These are phyloP conservation scores for Microvelia longipes DNA, from an alignment of 1,140 invertebrate species.

Conservation along the genomic window DNA sequence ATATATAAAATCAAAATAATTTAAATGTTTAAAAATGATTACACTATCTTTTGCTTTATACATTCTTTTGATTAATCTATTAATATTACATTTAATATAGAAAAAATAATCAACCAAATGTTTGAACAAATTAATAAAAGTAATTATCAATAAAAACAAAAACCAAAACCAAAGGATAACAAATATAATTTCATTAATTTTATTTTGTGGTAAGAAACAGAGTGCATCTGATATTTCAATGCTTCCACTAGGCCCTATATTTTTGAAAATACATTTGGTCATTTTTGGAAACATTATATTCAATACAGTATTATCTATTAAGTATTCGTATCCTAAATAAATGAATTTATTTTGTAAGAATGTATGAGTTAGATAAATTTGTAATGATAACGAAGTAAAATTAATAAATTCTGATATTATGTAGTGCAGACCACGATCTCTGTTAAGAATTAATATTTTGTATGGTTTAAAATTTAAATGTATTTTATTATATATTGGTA, in stretches of 20 bases:
- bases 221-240: not conserved
- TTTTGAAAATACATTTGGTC: not conserved
- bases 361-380: not conserved
- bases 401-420: not conserved
- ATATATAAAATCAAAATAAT: not conserved
- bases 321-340: not conserved
- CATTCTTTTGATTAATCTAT: not conserved
- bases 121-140: not conserved
- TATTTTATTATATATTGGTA: too few species aligned
- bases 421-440: not conserved
- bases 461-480: not conserved
- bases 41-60: not conserved
- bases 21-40: not conserved
- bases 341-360: not conserved
- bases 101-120: not conserved
- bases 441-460: not conserved
- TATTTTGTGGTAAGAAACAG: not conserved
- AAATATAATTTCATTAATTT: not conserved
- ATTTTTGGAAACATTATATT: not conserved
- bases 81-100: not conserved
- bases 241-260: not conserved
- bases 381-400: not conserved
- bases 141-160: not conserved
- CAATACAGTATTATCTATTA: not conserved
- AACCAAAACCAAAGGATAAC: constrained; percentile 3